A percentile compares a stretch with the other conserved stretches of the same genome.
Conservation (phyloP, 2,113 vertebrate genomes). For the Mus musculus region GRCm39 chr2:114345501-114346000, state of each 20-base stretch:
- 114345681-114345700: conserved; percentile 37
- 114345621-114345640: conserved; percentile 60
- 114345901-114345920: neutral
- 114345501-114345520: conserved; percentile 80
- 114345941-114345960: neutral
- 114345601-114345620: conserved; percentile 76
- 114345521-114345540: conserved; percentile 79
- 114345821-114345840: conserved; percentile 57
- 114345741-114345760: conserved; percentile 30
- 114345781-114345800: neutral
- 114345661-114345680: conserved; percentile 32
- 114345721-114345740: conserved; percentile 45
- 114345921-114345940: neutral
- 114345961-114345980: neutral
- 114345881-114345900: neutral
- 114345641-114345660: conserved; percentile 36
- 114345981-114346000: conserved; percentile 18
- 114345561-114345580: conserved; percentile 73
- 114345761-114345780: neutral
- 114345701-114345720: conserved; percentile 44
- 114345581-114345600: conserved; percentile 80
- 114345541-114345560: conserved; percentile 81
- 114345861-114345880: conserved; percentile 10
- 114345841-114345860: neutral
- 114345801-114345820: conserved; percentile 1